Evolutionary conservation across 2,113 vertebrate species (phyloP), one percentile per base, ranked within the genome.

Genomic region (Phylloscopus trochiloides): DNA sequence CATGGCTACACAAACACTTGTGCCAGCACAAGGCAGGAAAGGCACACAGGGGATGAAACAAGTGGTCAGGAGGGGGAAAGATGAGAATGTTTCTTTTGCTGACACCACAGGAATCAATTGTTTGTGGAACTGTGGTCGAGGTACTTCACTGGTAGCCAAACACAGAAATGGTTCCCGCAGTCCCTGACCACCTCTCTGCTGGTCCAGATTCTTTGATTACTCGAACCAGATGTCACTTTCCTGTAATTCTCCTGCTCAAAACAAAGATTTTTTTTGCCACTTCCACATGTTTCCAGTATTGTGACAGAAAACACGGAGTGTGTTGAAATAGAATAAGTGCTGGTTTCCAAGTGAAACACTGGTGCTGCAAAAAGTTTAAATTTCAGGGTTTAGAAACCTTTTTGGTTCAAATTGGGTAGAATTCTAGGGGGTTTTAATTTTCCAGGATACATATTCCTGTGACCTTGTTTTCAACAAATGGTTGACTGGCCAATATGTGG

Each of bases 11-110:
- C 62, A 95, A 93, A 82, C 81, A 68, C 57, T 93, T 57, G 85
- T 84, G 70, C 92, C 92, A 85, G 52, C 70, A 63, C 20, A 78
- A 78, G 81, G 48, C 92, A 90, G 90, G 85, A 93, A 71, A 65
- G 61, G 36, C 16, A 21, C 13, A 2, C 63, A 55, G 72, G 66
- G 74, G 61, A 36, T 82, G 40, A 51, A 75, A 63, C 61, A 78
- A 94, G 90, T 86, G 94, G 95, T 95, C 70, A 67, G 77, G n/a
- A 43, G 78, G 14, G 21, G 32, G 78, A 57, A 82, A 88, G 48
- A 93, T 48, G 81, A 80, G 88, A 92, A 61, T 52, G n/a, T 72
- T 95, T 48, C 66, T 87, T 84, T 38, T 92, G 95, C 95, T 94
- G 94, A 96, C 81, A 61, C 47, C 1, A 6, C 63, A 77, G 54